Evolutionary conservation across 2,888 invertebrate species (phyloP), one percentile per base, ranked within the genome.

Genomic region (Cartodere bifasciata): DNA sequence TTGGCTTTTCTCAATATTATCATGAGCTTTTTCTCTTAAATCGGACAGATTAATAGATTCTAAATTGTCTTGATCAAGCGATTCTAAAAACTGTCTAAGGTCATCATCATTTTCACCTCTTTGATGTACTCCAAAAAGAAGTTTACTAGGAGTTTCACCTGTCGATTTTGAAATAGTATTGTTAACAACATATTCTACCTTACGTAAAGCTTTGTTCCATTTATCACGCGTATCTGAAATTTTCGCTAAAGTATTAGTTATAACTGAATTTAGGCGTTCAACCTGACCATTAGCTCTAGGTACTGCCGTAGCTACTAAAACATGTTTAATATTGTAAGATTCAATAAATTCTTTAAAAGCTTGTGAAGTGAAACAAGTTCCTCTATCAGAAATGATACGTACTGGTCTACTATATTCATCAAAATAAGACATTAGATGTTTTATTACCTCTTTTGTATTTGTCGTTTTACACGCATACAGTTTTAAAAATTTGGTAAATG

Each of bases 111-210:
- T 21, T 4, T 34, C 13, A 7, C 45, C 45, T 25, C 38, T 38
- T 27, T 53, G 51, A 24, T 43, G 17, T 3, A 43, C 29, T 2
- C 49, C 50, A 26, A 48, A 50, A 9, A 51, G 34, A 21, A 46
- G 28, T 16, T 34, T 40, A 36, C 44, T 44, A 2, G 50, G 45
- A 1, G 48, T 43, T 27, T 50, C 41, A 1, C 43, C 41, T n/a
- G 50, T 45, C 9, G 44, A 31, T 31, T 46, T 42, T 23, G 39
- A 39, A 9, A 48, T 20, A 1, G 41, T 47, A 28, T 48, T 48
- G 31, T 46, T 49, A 6, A 48, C 28, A 4, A 44, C 35, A 33
- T 39, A 37, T 31, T 35, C 34, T 13, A 31, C 35, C 9, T 41
- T 24, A 5, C 4, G 17, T 4, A 49, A 29, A 1, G 32, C 31